Conservation (phyloP, 2,888 invertebrate species). For the Cheilosia scutellata region DNA sequence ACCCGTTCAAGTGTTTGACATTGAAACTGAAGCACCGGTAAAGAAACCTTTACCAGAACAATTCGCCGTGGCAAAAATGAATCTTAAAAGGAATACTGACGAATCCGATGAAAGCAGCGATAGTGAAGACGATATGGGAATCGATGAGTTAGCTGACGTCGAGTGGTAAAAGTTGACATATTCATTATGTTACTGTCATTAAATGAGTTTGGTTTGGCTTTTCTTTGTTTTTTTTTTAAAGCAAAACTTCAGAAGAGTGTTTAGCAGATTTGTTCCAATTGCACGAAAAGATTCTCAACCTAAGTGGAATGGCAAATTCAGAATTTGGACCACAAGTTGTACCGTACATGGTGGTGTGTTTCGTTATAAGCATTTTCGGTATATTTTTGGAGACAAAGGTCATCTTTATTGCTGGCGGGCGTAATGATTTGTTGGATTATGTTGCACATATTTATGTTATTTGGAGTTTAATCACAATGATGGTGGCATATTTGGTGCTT, state of each 20-base stretch:
- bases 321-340: slow-evolving; percentile 83
- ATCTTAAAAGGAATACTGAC: slow-evolving; percentile 72
- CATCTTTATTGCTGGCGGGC: slow-evolving; percentile 81
- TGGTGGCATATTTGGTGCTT: slow-evolving; percentile 81
- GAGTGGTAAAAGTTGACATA: slow-evolving; percentile 30
- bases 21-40: slow-evolving; percentile 80
- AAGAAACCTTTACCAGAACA: slow-evolving; percentile 30
- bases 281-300: slow-evolving; percentile 82
- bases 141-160: slow-evolving; percentile 37
- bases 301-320: slow-evolving; percentile 81
- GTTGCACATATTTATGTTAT: slow-evolving; percentile 81
- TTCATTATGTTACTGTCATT: not conserved
- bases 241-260: slow-evolving; percentile 80
- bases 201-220: too few species aligned
- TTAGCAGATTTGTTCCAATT: slow-evolving; percentile 82
- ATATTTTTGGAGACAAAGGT: slow-evolving; percentile 83
- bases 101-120: slow-evolving; percentile 74
- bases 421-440: slow-evolving; percentile 80
- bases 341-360: slow-evolving; percentile 82
- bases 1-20: slow-evolving; percentile 81
- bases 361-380: slow-evolving; percentile 82
- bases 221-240: slow-evolving; percentile 52
- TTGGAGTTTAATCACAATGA: slow-evolving; percentile 81
- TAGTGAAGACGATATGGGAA: slow-evolving; percentile 47
- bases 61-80: slow-evolving; percentile 12